Conservation (phyloP, 2,113 vertebrate genomes). For the Galbula dea region DNA sequence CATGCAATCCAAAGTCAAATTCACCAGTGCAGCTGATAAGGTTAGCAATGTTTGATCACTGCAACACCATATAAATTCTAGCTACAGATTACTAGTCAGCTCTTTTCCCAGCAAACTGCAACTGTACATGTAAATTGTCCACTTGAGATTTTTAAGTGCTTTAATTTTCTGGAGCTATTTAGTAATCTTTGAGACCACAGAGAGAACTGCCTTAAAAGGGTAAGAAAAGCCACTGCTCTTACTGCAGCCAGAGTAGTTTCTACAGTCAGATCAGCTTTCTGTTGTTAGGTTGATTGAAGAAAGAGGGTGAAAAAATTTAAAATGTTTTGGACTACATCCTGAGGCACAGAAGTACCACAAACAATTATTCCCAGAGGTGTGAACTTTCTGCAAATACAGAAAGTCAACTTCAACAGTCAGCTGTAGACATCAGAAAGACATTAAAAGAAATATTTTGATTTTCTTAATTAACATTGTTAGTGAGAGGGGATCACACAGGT, state of each 20-base stretch:
- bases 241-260: not conserved
- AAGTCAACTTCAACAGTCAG: not conserved
- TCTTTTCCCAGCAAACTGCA: not conserved
- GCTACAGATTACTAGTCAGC: not conserved
- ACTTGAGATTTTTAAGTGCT: conserved; percentile 12
- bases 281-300: not conserved
- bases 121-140: not conserved
- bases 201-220: conserved; percentile 48
- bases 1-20: not conserved
- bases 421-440: not conserved
- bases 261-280: not conserved
- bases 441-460: not conserved
- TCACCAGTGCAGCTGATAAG: not conserved
- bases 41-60: not conserved
- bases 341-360: not conserved
- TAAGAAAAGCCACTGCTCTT: conserved; percentile 31
- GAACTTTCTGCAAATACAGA: not conserved
- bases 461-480: not conserved
- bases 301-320: not conserved
- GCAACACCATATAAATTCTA: not conserved
- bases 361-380: not conserved
- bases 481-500: not conserved
- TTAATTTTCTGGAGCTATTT: conserved; percentile 38
- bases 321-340: not conserved
- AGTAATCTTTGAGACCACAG: not conserved